Base-by-base conservation (phyloP, 1,140 invertebrate genomes). In the Colletes latitarsis region DNA sequence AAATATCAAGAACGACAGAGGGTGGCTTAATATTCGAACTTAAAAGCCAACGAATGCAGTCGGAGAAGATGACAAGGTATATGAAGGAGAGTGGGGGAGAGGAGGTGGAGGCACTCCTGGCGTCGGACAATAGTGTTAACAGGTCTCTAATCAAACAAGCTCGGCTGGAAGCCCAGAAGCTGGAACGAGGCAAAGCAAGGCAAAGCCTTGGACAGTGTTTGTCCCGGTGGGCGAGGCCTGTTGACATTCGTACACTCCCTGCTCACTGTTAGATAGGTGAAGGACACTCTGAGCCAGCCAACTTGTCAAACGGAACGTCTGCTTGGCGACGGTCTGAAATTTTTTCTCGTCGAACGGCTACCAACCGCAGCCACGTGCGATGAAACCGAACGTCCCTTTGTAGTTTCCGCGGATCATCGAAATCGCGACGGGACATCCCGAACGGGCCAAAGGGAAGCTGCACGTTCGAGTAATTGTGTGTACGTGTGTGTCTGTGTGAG, bases 221-320 rank as follows among this genome's bases (percentile, higher is more conserved):
- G 81, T 60, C 46, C 21, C 57, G 30, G 12, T 78, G 84, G 84
- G 83, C 62, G 81, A 82, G 84, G 70, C 76, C 46, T 85, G 81
- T 86, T 86, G 83, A 86, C 84, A 82, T 72, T 85, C 76, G 84
- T 85, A 74, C 83, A 82, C 84, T 86, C 83, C 84, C 83, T 80
- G 72, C 52, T 66, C 60, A 77, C 71, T 79, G 83, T 76, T 80
- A 86, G 81, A 82, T 86, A 85, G 84, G 63, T 57, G 82, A 85
- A 85, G 68, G 81, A 66, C 80, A 71, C 62, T 85, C n/a, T 6
- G 19, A 15, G 17, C 19, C 17, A 57, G 49, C 19, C 60, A 39
- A 68, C 72, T 82, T 30, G 76, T 79, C 72, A 63, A 82, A 85
- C 17, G 57, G 58, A 82, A 72, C 52, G 39, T 67, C 58, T 46